Evolutionary conservation across 2,113 vertebrate genomes (phyloP).

Genomic region (Gopherus flavomarginatus): DNA sequence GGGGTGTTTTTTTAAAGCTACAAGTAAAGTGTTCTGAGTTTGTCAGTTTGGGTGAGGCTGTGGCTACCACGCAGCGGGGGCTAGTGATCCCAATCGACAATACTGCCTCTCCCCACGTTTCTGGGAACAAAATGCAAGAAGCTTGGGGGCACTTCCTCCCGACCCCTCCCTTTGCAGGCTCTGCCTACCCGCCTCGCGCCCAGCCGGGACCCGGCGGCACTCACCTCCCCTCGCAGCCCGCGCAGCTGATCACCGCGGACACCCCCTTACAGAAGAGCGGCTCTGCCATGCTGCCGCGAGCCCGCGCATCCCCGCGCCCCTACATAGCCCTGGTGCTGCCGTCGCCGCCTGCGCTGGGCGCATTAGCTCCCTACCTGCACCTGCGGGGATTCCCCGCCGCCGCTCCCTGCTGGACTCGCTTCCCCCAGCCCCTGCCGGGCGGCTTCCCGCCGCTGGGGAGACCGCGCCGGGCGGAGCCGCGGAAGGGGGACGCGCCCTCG

Average conservation of each 20-base stretch:
- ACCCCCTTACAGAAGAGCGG: neutral
- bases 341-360: neutral
- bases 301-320: neutral
- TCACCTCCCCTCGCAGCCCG: conserved; percentile 47
- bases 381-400: neutral
- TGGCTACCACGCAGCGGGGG: too few species aligned
- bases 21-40: neutral
- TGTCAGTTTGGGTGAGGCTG: neutral
- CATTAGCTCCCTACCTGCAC: neutral
- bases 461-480: too few species aligned
- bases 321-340: neutral
- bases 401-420: neutral
- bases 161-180: too few species aligned
- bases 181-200: too few species aligned
- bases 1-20: neutral
- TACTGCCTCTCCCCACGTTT: neutral
- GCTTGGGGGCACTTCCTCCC: too few species aligned
- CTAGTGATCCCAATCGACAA: neutral
- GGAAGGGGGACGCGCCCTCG: too few species aligned
- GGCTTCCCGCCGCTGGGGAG: conserved; percentile 1
- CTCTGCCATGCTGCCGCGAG: neutral
- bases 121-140: neutral
- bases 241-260: neutral
- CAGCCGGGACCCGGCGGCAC: neutral
- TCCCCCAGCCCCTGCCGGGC: neutral